A percentile compares a stretch with the other conserved stretches of the same genome.
Evolutionary conservation across 2,797 vertebrate genomes (phyloP).

Genomic region (Menidia menidia): DNA sequence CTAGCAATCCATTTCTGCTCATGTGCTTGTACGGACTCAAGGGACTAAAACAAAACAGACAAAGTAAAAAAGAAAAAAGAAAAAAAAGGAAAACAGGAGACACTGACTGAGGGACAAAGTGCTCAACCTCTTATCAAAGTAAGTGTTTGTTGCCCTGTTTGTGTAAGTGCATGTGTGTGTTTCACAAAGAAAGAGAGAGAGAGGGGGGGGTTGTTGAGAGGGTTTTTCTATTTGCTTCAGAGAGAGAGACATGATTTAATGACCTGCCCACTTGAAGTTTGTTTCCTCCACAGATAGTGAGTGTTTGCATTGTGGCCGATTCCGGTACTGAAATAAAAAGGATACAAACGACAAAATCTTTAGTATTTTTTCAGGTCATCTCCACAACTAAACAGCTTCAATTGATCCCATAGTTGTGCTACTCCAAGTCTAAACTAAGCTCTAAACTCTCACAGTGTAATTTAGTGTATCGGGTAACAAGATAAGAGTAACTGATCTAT

Average conservation of each 20-base stretch:
- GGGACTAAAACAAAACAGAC: conserved; percentile 31
- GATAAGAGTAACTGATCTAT: too few species aligned
- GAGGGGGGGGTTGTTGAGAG: conserved; percentile 22
- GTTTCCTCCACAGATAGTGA: conserved; percentile 22
- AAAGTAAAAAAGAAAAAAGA: not conserved
- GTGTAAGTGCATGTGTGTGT: conserved; percentile 17
- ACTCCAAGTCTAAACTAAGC: too few species aligned
- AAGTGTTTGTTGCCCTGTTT: conserved; percentile 47
- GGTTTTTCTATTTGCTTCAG: conserved; percentile 32
- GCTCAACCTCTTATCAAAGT: conserved; percentile 52
- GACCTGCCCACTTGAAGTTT: conserved; percentile 36
- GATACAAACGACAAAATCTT: not conserved
- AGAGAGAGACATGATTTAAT: conserved; percentile 38
- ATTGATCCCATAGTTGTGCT: too few species aligned
- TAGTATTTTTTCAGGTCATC: not conserved
- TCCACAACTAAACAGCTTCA: too few species aligned
- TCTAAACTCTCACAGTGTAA: too few species aligned
- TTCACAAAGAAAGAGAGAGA: not conserved
- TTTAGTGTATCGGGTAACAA: too few species aligned
- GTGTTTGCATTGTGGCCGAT: conserved; percentile 28
- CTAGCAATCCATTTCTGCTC: conserved; percentile 63
- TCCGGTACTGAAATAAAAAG: not conserved
- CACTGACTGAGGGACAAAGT: conserved; percentile 32
- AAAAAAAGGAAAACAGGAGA: conserved; percentile 50
- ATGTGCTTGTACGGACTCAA: conserved; percentile 44